Base-by-base conservation (phyloP, 2,113 vertebrate genomes). In the Dascyllus trimaculatus region DNA sequence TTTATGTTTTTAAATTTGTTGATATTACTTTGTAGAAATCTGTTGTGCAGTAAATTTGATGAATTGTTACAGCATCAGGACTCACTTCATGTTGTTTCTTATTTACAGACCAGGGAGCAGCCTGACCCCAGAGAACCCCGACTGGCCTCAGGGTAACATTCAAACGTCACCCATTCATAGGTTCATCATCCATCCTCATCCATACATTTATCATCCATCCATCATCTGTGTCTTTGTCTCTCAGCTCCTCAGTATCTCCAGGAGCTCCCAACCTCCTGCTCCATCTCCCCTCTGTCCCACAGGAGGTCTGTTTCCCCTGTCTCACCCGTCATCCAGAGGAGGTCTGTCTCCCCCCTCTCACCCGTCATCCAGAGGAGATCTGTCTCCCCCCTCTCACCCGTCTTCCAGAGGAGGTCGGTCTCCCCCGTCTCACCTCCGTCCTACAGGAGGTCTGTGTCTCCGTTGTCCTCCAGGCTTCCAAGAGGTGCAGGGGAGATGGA, bases 401-500 rank as follows among this genome's bases (percentile, higher is more conserved):
- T 48, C 10, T 46, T 43, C 45, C 19, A 49, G n/a, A 78, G 70
- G 61, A 58, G 32, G 14, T 80, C 71, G 1, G 2, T 48, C 22
- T 81, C 73, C 13, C 78, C 70, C 10, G n/a, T 49, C 48, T 67
- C 66, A 0, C 56, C 76, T 2, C 2, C 18, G 4, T 59, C 15
- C 40, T 24, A 22, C 38, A 68, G 48, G 71, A 82, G 26, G 19
- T 61, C 63, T 6, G 24, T 68, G 13, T 72, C 78, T 26, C 51
- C 2, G 0, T 13, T 45, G 11, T 70, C 69, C 58, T 73, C 3
- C 52, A 63, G 57, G 4, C 11, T 25, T 48, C 26, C 21, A 51
- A 60, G 64, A 67, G 78, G 26, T 21, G 4, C 5, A 68, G 62
- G 48, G 5, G 52, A 65, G 56, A 81, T 88, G 87, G 82, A 90